A percentile compares a stretch with the other conserved stretches of the same genome.
phyloP scores from a whole-genome alignment of 2,113 vertebrate species.

The Callipepla californica region DNA sequence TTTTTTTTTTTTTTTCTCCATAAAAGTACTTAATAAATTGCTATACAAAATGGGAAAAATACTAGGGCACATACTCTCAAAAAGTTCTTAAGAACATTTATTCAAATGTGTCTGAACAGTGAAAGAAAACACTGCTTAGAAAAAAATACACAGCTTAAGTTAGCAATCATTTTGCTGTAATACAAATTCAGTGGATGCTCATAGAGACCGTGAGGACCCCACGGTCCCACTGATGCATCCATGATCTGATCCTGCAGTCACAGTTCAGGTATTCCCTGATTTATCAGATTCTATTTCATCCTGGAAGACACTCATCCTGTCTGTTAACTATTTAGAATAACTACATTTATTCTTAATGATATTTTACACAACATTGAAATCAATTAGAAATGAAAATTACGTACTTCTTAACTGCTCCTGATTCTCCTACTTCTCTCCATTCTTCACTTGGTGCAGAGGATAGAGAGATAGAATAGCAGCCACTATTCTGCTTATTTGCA shows the following conservation, averaged over 20 bases:
- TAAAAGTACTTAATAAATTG: background rate
- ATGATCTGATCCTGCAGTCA: background rate
- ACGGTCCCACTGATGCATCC: background rate
- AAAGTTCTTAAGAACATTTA: background rate
- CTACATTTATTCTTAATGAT: background rate
- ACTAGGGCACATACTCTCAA: background rate
- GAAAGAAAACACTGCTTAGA: background rate
- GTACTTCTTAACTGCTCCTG: constrained; percentile 84
- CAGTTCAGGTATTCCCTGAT: background rate
- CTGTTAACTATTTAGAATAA: background rate
- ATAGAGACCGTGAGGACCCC: background rate
- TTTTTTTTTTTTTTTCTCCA: background rate
- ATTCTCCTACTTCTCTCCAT: constrained; percentile 85
- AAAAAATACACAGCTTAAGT: background rate
- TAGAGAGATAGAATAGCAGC: constrained; percentile 84
- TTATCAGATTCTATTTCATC: background rate
- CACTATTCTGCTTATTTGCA: constrained; percentile 81
- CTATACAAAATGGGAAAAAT: background rate
- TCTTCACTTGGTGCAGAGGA: constrained; percentile 77
- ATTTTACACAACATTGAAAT: background rate
- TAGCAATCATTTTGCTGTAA: background rate
- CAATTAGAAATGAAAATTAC: constrained; percentile 28
- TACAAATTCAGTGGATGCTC: background rate
- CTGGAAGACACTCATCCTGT: background rate
- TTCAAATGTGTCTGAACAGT: background rate